These are phyloP conservation scores for Hucho hucho DNA, from an alignment of 2,113 vertebrate genomes.

Conservation along the genomic window DNA sequence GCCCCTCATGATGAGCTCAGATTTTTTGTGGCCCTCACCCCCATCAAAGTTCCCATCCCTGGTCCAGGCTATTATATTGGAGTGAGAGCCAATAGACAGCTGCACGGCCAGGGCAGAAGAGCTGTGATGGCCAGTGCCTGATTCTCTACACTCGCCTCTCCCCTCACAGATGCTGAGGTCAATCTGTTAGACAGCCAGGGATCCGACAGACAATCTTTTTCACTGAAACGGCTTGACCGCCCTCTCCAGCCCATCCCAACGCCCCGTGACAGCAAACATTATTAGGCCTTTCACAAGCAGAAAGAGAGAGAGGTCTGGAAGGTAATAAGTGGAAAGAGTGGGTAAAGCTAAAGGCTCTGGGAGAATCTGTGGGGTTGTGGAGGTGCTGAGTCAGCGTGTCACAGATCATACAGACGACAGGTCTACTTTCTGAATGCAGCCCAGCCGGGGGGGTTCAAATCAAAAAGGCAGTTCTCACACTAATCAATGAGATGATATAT, in stretches of 20 bases:
- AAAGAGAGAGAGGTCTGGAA: too few relatives aligned
- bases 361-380: too few relatives aligned
- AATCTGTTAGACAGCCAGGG: conserved; percentile 1
- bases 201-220: not conserved
- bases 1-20: too few relatives aligned
- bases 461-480: not conserved
- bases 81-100: conserved; percentile 37
- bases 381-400: not conserved
- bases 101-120: conserved; percentile 18
- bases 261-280: too few relatives aligned
- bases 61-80: conserved; percentile 39
- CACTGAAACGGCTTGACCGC: not conserved
- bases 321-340: too few relatives aligned
- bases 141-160: conserved; percentile 5
- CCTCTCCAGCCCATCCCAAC: not conserved
- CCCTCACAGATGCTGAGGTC: conserved; percentile 23
- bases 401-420: not conserved
- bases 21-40: too few relatives aligned
- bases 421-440: not conserved
- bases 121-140: not conserved
- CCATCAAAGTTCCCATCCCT: too few relatives aligned
- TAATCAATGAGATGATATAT: not conserved
- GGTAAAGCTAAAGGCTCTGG: too few relatives aligned
- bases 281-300: too few relatives aligned
- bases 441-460: not conserved